These are phyloP conservation scores for Harpalus rufipes DNA, from an alignment of 2,888 invertebrate genomes.

Conservation along the genomic window DNA sequence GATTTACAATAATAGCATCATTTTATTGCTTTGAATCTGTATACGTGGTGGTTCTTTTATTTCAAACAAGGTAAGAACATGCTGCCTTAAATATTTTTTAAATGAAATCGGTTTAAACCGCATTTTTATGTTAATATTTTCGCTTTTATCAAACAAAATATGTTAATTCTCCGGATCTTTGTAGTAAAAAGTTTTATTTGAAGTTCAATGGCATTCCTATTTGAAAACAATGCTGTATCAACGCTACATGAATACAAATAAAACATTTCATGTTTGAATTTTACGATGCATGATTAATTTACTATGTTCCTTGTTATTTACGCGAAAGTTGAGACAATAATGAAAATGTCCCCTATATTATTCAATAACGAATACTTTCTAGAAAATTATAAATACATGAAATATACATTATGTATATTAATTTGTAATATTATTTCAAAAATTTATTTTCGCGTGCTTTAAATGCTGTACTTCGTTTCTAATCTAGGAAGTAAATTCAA, in stretches of 20 bases:
- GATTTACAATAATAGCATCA: neutral
- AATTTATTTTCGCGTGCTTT: neutral
- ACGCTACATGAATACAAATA: slow-evolving; percentile 27
- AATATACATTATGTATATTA: slow-evolving; percentile 5
- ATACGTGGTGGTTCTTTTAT: neutral
- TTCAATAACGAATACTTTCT: slow-evolving; percentile 31
- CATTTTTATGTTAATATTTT: slow-evolving; percentile 16
- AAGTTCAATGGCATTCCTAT: slow-evolving; percentile 45
- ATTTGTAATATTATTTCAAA: slow-evolving; percentile 1
- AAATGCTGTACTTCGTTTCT: no score
- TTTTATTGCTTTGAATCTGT: slow-evolving; percentile 1
- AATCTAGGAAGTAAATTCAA: no score
- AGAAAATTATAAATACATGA: slow-evolving; percentile 14
- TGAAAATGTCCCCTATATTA: slow-evolving; percentile 39
- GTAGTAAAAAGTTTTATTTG: slow-evolving; percentile 6
- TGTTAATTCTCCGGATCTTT: neutral
- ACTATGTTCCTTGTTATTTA: slow-evolving; percentile 24
- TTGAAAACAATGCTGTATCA: slow-evolving; percentile 10
- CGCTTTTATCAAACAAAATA: neutral
- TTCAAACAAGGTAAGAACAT: neutral
- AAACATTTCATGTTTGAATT: slow-evolving; percentile 27
- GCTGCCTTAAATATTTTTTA: neutral
- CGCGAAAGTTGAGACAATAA: slow-evolving; percentile 13
- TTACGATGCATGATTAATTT: slow-evolving; percentile 39
- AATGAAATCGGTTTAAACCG: neutral